These are phyloP conservation scores for Myiotriccus ornatus DNA, from an alignment of 2,797 vertebrate genomes.

Conservation along the genomic window DNA sequence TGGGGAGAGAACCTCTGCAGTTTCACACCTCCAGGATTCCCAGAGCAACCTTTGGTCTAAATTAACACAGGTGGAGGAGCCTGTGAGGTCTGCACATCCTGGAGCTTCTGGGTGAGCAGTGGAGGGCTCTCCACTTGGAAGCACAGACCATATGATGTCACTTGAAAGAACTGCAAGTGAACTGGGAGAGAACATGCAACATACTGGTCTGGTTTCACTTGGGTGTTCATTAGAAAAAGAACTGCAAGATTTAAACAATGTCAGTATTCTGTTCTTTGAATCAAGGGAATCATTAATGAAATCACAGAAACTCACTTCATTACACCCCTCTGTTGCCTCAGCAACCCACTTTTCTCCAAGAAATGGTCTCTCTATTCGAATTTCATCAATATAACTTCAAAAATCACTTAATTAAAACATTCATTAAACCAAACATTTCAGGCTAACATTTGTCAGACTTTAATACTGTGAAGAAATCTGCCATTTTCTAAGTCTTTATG, in stretches of 20 bases:
- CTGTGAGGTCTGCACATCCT: background rate
- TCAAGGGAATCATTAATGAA: background rate
- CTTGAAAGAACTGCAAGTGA: background rate
- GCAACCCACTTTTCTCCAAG: constrained; percentile 6
- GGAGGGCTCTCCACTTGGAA: background rate
- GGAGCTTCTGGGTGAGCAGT: background rate
- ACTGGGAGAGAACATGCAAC: background rate
- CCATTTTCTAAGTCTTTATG: background rate
- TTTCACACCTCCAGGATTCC: background rate
- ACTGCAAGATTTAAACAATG: background rate
- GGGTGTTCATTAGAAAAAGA: background rate
- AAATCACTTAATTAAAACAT: constrained; percentile 38
- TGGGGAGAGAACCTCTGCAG: background rate
- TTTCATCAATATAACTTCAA: background rate
- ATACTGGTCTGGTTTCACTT: background rate
- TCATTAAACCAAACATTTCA: constrained; percentile 16
- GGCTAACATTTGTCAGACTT: background rate
- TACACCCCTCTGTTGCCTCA: background rate
- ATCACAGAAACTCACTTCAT: background rate
- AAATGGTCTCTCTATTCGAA: background rate
- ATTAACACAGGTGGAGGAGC: background rate
- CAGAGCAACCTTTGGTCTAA: background rate
- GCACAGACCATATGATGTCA: background rate
- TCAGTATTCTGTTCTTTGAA: background rate
- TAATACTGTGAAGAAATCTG: background rate